Base-by-base conservation (phyloP, 2,113 vertebrate species). In the Microtus pennsylvanicus region DNA sequence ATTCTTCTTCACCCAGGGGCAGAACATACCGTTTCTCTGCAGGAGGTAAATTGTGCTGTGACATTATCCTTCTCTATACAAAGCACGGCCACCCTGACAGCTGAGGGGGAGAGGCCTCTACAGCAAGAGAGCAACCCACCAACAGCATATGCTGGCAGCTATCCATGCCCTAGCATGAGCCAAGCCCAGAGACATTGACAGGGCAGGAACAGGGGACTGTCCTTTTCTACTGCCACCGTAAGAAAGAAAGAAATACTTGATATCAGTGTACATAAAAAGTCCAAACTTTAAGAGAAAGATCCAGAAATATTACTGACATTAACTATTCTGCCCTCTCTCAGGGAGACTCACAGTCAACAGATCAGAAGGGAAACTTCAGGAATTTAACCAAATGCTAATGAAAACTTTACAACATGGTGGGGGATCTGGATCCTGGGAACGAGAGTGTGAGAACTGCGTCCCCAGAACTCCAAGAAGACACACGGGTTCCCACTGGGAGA, bases 1-100 rank as follows among this genome's bases (percentile, higher is more conserved):
- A 92, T 96, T 98, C 93, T 81, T 97, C 83, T 94, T 97, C 97
- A 96, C 97, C 94, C 13, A 96, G 90, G 97, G 96, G 93, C 94
- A 97, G 93, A 96, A 89, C 88, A 50, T 77, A 61, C 42, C 80
- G 93, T 52, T 69, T 89, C 97, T 96, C 97, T 0, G 2, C 85
- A n/a, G 97, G 97, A 98, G 94, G 94, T 76, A 97, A 97, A 89
- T 80, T 91, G 85, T 94, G 92, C 97, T 95, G 89, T 42, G 92
- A 94, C 97, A 97, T 97, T 78, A 90, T 89, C 92, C 92, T 33
- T 26, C 77, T 89, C 97, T 87, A 92, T 74, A 80, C 90, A 82
- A 94, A 88, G 87, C 91, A 58, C 3, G 0, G 0, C 2, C 28
- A 30, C 61, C 96, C 95, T 90, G 97, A 82, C 96, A 92, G 96